Percentiles rank a stretch among this genome's conserved stretches.
These are phyloP conservation scores for Syrrhaptes paradoxus DNA, from an alignment of 2,113 vertebrate species.

Conservation along the genomic window DNA sequence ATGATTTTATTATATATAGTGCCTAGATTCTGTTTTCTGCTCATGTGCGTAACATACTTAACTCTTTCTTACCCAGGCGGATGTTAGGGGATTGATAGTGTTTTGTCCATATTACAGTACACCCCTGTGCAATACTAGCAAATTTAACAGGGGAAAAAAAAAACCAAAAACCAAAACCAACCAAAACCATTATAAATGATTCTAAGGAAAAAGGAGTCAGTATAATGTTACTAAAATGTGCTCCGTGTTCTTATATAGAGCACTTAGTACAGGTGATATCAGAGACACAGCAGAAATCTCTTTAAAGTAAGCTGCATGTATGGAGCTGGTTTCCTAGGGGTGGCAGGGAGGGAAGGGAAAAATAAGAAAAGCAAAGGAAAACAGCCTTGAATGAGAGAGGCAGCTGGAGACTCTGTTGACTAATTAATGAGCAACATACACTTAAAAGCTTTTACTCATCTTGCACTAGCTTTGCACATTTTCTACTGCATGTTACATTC, in stretches of 20 bases:
- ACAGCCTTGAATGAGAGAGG: slow-evolving; percentile 60
- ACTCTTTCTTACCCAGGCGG: not conserved
- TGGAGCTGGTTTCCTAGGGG: not conserved
- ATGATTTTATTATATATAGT: not conserved
- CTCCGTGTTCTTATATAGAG: not conserved
- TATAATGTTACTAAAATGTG: not conserved
- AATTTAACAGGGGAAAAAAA: not conserved
- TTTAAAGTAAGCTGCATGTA: slow-evolving; percentile 3
- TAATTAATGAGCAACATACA: slow-evolving; percentile 66
- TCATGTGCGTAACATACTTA: not conserved
- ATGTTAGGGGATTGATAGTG: not conserved
- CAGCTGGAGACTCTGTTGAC: slow-evolving; percentile 65
- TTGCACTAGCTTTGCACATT: slow-evolving; percentile 34
- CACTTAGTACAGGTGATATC: not conserved
- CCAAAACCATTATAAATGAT: not conserved
- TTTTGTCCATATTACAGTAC: not conserved
- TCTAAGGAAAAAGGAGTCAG: not conserved
- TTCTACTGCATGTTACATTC: not conserved
- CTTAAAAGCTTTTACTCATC: slow-evolving; percentile 58
- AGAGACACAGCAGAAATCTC: not conserved
- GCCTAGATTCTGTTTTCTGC: not conserved
- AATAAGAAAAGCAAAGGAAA: not conserved
- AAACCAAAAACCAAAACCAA: not conserved
- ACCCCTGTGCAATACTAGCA: not conserved
- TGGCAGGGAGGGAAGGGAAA: not conserved